Base-by-base conservation (phyloP, 1,140 invertebrate species). In the Hirudo medicinalis region DNA sequence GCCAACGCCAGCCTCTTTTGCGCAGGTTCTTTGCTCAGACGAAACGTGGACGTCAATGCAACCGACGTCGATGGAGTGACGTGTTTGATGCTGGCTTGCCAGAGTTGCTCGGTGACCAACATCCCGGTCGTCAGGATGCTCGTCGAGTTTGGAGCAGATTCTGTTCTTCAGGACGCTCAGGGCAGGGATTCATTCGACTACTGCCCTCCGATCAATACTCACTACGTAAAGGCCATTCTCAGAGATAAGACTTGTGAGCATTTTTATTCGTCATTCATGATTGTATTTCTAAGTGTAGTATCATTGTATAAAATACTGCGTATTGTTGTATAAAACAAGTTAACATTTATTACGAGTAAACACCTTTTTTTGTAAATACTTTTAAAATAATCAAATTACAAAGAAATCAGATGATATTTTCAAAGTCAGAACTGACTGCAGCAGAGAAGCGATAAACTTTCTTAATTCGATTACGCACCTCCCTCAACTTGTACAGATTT, bases 51-150 rank as follows among this genome's bases (percentile, higher is more conserved):
- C 36, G 49, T 76, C n/a, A 73, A 76, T 54, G 22, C 40, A 8
- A 22, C 15, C 19, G 75, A 76, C 54, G 55, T 54, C 2, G 22
- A 13, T 29, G 75, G 75, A 22, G 66, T 63, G 17, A 76, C 75
- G 27, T 55, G 75, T 9, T 70, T 76, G 43, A 76, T 76, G 75
- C 20, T 76, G 43, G 75, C 75, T 0, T 72, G 71, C n/a, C 71
- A 68, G 22, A 72, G 22, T n/a, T 70, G 53, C 20, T 49, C 63
- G 8, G 55, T 60, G 75, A 60, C 71, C 25, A 40, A 72, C 53
- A 55, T 76, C 27, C 49, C 53, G 6, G 22, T 73, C n/a, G 69
- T 73, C 22, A 60, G 69, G 63, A 72, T 69, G 32, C 75, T 76
- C 17, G 27, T 76, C 2, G 73, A 74, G 13, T 29, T 63, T n/a